phyloP scores from a whole-genome alignment of 1,140 invertebrate species.

The Bradysia coprophila region DNA sequence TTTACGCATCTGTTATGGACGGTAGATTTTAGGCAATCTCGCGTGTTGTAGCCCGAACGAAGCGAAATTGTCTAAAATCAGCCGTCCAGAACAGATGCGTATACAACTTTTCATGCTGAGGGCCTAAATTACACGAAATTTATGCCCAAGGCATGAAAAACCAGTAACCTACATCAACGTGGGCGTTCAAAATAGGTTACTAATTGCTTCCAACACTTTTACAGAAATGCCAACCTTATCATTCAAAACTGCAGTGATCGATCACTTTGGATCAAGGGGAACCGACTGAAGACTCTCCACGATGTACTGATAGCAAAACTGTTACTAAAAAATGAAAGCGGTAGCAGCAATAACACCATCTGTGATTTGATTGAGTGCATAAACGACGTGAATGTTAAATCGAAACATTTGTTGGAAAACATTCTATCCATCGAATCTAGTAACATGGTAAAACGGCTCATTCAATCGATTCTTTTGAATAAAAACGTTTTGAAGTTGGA shows the following conservation, averaged over 20 bases:
- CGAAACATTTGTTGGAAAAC: conserved; percentile 20
- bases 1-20: too few relatives aligned
- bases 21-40: too few relatives aligned
- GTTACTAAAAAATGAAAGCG: background rate
- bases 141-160: too few relatives aligned
- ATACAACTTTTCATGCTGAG: too few relatives aligned
- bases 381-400: conserved; percentile 13
- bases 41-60: too few relatives aligned
- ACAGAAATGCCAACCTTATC: background rate
- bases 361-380: conserved; percentile 15
- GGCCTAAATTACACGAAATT: too few relatives aligned
- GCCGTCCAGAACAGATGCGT: too few relatives aligned
- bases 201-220: background rate
- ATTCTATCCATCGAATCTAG: conserved; percentile 16
- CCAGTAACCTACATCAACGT: background rate
- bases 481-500: conserved; percentile 15
- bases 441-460: conserved; percentile 15
- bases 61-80: too few relatives aligned
- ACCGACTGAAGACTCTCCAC: background rate
- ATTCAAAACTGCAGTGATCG: background rate
- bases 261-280: background rate
- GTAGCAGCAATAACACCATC: conserved; percentile 5
- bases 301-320: background rate
- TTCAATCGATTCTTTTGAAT: conserved; percentile 15
- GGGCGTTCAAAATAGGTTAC: background rate